These are phyloP conservation scores for Tokudaia muenninki DNA, from an alignment of 2,797 vertebrate species.

Conservation along the genomic window DNA sequence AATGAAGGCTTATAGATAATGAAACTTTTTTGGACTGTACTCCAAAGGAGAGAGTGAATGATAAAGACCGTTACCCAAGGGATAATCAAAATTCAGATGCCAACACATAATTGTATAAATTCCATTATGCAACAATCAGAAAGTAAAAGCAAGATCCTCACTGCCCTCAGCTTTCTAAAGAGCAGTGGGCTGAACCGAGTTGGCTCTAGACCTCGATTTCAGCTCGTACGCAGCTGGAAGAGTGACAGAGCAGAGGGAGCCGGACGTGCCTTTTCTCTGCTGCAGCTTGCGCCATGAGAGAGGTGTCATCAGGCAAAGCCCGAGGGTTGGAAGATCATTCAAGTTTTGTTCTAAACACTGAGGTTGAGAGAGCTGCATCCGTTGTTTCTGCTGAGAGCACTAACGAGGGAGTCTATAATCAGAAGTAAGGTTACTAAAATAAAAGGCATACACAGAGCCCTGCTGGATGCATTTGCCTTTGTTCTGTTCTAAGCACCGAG, in stretches of 20 bases:
- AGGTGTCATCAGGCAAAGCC: neutral
- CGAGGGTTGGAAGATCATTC: neutral
- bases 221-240: neutral
- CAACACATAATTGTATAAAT: neutral
- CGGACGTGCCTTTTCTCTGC: neutral
- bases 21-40: neutral
- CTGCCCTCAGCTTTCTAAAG: neutral
- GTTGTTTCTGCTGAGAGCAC: constrained; percentile 28
- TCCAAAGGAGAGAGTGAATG: constrained; percentile 39
- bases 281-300: neutral
- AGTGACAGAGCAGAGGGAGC: neutral
- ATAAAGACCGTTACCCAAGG: constrained; percentile 43
- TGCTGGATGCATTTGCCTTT: constrained; percentile 37
- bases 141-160: neutral
- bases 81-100: constrained; percentile 35
- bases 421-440: constrained; percentile 53
- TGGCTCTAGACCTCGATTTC: neutral
- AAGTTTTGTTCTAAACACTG: constrained; percentile 14
- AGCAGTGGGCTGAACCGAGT: neutral
- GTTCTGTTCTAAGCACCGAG: constrained; percentile 43
- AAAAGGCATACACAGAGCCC: constrained; percentile 42
- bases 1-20: constrained; percentile 33
- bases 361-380: constrained; percentile 7
- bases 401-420: constrained; percentile 52
- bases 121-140: constrained; percentile 3